These are phyloP conservation scores for Gadopsis bispinosus DNA, from an alignment of 2,797 vertebrate species.

Conservation along the genomic window DNA sequence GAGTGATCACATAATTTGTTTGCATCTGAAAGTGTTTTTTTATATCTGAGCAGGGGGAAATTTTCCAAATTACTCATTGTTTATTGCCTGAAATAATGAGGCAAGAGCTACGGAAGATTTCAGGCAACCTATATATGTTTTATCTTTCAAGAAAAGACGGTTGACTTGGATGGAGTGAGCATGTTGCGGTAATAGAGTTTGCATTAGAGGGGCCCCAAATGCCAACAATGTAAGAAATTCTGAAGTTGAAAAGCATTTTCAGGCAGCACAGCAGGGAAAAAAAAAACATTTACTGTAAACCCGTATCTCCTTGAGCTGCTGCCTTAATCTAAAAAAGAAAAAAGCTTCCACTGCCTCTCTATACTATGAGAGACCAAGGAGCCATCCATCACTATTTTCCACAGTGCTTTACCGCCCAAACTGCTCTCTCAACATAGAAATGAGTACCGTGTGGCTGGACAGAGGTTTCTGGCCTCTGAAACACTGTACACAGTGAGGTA, in stretches of 20 bases:
- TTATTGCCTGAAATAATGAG: constrained; percentile 70
- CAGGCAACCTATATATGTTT: constrained; percentile 5
- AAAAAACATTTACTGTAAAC: constrained; percentile 64
- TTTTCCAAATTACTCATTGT: constrained; percentile 70
- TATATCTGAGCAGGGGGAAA: constrained; percentile 38
- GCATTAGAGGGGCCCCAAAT: constrained; percentile 28
- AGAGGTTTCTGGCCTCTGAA: constrained; percentile 52
- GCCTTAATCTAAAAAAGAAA: constrained; percentile 57
- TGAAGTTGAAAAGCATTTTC: constrained; percentile 49
- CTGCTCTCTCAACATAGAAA: constrained; percentile 69
- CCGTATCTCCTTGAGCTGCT: constrained; percentile 63
- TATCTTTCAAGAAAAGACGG: constrained; percentile 39
- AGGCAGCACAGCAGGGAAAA: constrained; percentile 34
- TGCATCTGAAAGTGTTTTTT: constrained; percentile 75
- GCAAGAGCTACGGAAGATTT: constrained; percentile 37
- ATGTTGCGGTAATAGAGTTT: constrained; percentile 26
- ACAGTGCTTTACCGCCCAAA: constrained; percentile 72
- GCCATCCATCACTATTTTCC: constrained; percentile 76
- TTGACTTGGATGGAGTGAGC: constrained; percentile 4
- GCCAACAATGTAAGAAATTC: constrained; percentile 43
- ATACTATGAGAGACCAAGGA: constrained; percentile 71
- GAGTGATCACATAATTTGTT: constrained; percentile 70
- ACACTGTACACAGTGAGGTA: constrained; percentile 45
- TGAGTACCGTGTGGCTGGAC: constrained; percentile 55
- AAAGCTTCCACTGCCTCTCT: constrained; percentile 54